Evolutionary conservation across 2,888 invertebrate genomes (phyloP).

Genomic region (Eupithecia vulgata): DNA sequence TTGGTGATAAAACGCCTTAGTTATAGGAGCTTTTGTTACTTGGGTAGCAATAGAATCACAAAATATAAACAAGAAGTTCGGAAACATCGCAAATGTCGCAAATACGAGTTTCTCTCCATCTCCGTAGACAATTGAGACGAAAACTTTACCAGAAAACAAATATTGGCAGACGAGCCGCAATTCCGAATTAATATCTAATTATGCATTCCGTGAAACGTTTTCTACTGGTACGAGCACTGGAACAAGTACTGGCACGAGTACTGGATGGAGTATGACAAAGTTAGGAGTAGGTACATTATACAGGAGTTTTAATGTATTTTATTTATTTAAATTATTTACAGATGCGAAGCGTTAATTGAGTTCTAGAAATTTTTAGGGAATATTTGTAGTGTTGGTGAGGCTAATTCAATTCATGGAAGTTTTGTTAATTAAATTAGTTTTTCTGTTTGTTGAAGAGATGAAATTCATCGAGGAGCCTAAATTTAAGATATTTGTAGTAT

Average conservation of each 20-base stretch:
- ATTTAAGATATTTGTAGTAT: too few relatives aligned
- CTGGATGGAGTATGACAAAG: neutral
- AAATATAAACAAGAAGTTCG: neutral
- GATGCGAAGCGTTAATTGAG: neutral
- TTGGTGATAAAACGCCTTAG: too few relatives aligned
- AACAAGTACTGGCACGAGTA: neutral
- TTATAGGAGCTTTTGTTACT: too few relatives aligned
- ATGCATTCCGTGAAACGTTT: constrained; percentile 35
- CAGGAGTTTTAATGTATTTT: constrained; percentile 9
- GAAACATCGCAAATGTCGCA: neutral
- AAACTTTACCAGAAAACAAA: constrained; percentile 26
- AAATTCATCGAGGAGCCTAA: too few relatives aligned
- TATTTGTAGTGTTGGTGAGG: neutral
- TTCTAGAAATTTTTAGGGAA: neutral
- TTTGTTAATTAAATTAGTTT: neutral
- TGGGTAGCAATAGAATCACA: too few relatives aligned
- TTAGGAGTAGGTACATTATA: neutral
- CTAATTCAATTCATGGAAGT: neutral
- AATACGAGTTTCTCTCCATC: neutral
- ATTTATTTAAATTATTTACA: constrained; percentile 5
- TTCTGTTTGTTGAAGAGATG: too few relatives aligned
- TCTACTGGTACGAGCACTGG: constrained; percentile 13
- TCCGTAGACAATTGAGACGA: constrained; percentile 3
- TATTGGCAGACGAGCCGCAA: constrained; percentile 38
- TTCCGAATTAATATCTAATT: constrained; percentile 39